These are phyloP conservation scores for Sympetrum striolatum DNA, from an alignment of 2,888 invertebrate species.

Conservation along the genomic window DNA sequence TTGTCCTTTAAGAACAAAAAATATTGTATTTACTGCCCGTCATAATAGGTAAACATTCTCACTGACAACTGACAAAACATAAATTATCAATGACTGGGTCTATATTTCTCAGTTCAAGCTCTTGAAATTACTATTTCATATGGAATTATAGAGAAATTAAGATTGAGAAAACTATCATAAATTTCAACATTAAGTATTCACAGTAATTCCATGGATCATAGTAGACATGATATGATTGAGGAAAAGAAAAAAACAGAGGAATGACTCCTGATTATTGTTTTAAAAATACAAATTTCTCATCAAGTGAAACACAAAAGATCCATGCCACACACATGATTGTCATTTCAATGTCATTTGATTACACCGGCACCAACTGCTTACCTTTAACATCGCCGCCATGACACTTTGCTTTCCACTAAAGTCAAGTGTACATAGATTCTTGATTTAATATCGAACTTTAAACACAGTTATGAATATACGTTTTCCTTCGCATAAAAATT, in stretches of 20 bases:
- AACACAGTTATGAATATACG: too few species aligned
- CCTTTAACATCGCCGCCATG: conserved; percentile 59
- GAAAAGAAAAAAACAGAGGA: not conserved
- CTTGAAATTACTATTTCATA: not conserved
- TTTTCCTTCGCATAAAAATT: too few species aligned
- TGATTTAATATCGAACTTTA: too few species aligned
- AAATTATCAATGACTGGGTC: not conserved
- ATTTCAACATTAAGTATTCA: not conserved
- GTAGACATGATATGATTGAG: not conserved
- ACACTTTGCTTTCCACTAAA: conserved; percentile 51
- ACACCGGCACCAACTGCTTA: conserved; percentile 54
- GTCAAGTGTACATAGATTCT: not conserved
- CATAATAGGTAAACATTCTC: not conserved
- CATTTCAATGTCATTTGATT: not conserved
- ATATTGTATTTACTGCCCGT: conserved; percentile 31
- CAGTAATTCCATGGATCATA: not conserved
- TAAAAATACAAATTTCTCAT: not conserved
- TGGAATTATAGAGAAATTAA: too few species aligned
- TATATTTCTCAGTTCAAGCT: too few species aligned
- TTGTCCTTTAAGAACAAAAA: conserved; percentile 68
- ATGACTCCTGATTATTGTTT: not conserved
- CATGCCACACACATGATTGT: not conserved
- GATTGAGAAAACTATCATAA: not conserved
- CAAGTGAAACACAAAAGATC: not conserved
- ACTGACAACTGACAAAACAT: not conserved